phyloP scores from a whole-genome alignment of 2,888 invertebrate genomes.

The Chymomyza fuscimana region DNA sequence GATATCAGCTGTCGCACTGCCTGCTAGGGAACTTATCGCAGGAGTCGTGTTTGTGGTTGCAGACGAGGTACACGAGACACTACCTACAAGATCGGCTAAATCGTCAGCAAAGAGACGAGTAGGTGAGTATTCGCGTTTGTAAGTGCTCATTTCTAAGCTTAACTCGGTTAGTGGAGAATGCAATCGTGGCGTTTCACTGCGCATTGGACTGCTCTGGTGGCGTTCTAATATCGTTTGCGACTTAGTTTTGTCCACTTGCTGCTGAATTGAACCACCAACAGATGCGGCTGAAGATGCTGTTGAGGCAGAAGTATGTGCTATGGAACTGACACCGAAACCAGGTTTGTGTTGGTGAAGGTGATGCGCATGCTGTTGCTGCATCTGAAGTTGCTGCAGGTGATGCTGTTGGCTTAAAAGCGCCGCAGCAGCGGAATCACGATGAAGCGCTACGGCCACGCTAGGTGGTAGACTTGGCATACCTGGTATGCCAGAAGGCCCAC shows the following conservation, averaged over 20 bases:
- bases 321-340: conserved; percentile 71
- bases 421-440: conserved; percentile 69
- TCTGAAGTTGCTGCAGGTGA: conserved; percentile 68
- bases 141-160: conserved; percentile 81
- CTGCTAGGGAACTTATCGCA: conserved; percentile 19
- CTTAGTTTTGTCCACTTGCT: conserved; percentile 46
- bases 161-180: conserved; percentile 84
- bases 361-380: conserved; percentile 67
- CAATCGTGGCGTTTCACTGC: conserved; percentile 82
- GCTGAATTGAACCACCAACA: conserved; percentile 14
- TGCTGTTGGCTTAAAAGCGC: conserved; percentile 68
- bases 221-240: conserved; percentile 75
- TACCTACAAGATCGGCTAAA: conserved; percentile 80
- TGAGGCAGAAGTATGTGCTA: conserved; percentile 35
- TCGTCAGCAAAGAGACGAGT: conserved; percentile 86
- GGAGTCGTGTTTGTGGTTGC: conserved; percentile 40
- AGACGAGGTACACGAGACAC: conserved; percentile 49
- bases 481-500: conserved; percentile 68
- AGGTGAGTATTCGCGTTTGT: conserved; percentile 82
- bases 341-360: conserved; percentile 59
- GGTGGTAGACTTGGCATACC: conserved; percentile 72
- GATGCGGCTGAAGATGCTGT: conserved; percentile 32
- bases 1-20: conserved; percentile 39
- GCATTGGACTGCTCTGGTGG: conserved; percentile 80
- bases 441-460: conserved; percentile 75